Evolutionary conservation across 2,113 vertebrate species (phyloP).

Genomic region (Sylvietta virens): DNA sequence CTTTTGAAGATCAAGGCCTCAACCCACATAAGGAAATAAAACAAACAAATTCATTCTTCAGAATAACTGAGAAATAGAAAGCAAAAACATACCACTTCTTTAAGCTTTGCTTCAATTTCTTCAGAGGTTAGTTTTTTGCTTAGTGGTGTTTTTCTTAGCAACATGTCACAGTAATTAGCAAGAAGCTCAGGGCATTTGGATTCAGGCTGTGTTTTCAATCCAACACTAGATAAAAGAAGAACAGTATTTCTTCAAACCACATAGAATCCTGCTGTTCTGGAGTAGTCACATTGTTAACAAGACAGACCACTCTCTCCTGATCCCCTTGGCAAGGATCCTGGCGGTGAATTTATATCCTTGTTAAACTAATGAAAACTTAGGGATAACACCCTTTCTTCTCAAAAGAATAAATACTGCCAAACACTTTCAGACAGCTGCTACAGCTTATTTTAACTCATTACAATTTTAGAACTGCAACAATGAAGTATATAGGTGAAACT

Average conservation of each 20-base stretch:
- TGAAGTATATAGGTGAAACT: not conserved
- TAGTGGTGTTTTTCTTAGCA: conserved; percentile 95
- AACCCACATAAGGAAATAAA: not conserved
- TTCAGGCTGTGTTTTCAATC: conserved; percentile 96
- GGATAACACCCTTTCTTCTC: not conserved
- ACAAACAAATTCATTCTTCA: not conserved
- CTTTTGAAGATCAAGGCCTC: not conserved
- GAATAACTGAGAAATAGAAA: not conserved
- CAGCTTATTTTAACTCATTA: not conserved
- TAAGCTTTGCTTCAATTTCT: conserved; percentile 98
- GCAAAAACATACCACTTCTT: conserved; percentile 89
- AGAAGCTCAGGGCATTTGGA: conserved; percentile 98
- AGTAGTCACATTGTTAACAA: not conserved
- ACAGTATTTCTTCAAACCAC: not conserved
- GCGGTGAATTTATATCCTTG: not conserved
- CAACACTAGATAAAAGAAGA: conserved; percentile 79
- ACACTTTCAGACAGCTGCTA: not conserved
- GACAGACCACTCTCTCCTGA: not conserved
- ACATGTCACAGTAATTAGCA: conserved; percentile 99
- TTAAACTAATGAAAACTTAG: not conserved
- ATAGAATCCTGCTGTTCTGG: not conserved
- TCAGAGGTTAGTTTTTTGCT: conserved; percentile 99
- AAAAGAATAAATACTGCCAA: not conserved
- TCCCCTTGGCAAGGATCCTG: not conserved
- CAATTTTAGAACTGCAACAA: not conserved